Evolutionary conservation across 2,888 invertebrate genomes (phyloP).

Genomic region (Macrophya alboannulata): DNA sequence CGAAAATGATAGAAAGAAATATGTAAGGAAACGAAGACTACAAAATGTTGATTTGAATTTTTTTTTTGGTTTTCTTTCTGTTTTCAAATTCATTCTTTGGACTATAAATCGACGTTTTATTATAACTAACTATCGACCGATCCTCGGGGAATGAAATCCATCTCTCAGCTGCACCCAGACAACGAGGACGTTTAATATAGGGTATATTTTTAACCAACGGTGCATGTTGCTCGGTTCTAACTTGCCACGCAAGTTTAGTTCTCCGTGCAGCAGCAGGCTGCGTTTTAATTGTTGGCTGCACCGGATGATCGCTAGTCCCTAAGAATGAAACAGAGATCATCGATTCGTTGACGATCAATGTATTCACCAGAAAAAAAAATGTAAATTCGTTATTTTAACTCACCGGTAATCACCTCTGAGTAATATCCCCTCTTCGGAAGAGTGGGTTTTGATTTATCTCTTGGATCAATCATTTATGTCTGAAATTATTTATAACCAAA

Average conservation of each 20-base stretch:
- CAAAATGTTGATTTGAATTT: constrained; percentile 55
- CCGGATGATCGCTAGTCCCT: constrained; percentile 64
- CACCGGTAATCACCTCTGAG: constrained; percentile 83
- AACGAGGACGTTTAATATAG: constrained; percentile 79
- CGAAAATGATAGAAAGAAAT: constrained; percentile 60
- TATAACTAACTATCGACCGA: constrained; percentile 82
- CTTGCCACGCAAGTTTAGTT: constrained; percentile 81
- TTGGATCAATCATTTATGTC: constrained; percentile 48
- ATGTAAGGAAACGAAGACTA: neutral
- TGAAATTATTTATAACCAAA: neutral
- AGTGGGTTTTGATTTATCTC: constrained; percentile 18
- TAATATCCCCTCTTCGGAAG: constrained; percentile 83
- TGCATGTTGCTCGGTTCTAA: constrained; percentile 83
- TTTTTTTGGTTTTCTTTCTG: constrained; percentile 1
- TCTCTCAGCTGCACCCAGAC: constrained; percentile 84
- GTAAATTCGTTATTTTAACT: constrained; percentile 74
- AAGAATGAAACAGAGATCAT: neutral
- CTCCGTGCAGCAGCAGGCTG: constrained; percentile 64
- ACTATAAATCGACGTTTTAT: neutral
- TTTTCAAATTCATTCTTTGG: neutral
- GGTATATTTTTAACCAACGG: constrained; percentile 81
- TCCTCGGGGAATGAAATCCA: constrained; percentile 86
- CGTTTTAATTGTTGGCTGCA: constrained; percentile 57
- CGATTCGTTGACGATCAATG: constrained; percentile 71
- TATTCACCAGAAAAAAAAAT: constrained; percentile 79